A percentile compares a stretch with the other conserved stretches of the same genome.
These are phyloP conservation scores for Aethina tumida DNA, from an alignment of 1,140 invertebrate species.

Conservation along the genomic window DNA sequence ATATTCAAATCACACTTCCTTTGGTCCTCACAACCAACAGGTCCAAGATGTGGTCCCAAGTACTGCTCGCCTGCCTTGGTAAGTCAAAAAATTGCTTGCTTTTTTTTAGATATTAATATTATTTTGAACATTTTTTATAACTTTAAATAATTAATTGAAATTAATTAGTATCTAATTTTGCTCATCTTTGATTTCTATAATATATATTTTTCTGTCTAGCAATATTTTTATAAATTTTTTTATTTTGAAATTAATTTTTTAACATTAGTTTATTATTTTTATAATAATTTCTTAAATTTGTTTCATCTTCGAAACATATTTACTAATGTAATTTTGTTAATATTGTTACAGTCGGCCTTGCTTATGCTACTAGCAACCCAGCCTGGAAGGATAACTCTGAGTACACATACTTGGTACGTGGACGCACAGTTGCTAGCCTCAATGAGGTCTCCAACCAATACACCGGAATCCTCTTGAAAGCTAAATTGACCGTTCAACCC, in stretches of 20 bases:
- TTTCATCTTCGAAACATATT: no score
- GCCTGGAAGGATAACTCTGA: conserved; percentile 32
- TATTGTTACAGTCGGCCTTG: conserved; percentile 27
- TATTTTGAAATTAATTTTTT: no score
- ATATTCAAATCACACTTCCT: no score
- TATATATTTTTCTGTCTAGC: no score
- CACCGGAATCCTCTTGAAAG: conserved; percentile 45
- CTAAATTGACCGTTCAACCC: conserved; percentile 41
- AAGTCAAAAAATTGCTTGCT: conserved; percentile 11
- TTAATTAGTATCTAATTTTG: no score
- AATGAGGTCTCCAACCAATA: conserved; percentile 41
- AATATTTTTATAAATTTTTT: no score
- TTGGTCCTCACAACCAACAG: no score
- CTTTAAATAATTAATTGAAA: no score
- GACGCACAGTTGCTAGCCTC: conserved; percentile 45
- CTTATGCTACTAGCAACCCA: conserved; percentile 21
- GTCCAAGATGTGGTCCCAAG: conserved; percentile 22
- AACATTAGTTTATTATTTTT: no score
- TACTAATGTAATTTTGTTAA: no score
- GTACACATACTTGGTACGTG: conserved; percentile 50
- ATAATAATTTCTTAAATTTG: no score
- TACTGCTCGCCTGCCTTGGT: conserved; percentile 20
- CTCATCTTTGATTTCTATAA: no score
- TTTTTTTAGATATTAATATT: conserved; percentile 7
- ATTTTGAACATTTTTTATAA: conserved; percentile 6